These are phyloP conservation scores for Hippocampus mohnikei DNA, from an alignment of 2,113 vertebrate genomes.

Conservation along the genomic window DNA sequence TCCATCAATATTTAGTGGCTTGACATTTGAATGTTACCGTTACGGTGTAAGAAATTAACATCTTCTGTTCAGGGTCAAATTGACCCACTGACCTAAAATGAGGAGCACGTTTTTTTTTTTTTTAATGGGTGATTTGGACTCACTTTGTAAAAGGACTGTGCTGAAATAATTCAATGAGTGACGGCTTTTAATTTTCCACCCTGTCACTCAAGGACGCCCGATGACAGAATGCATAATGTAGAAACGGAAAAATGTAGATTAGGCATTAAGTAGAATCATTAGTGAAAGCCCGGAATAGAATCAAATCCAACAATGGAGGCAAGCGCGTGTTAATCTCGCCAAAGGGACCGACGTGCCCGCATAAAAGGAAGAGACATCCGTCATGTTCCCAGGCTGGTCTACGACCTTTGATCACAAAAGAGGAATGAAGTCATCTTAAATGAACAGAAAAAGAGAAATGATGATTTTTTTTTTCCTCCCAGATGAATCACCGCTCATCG, in stretches of 20 bases:
- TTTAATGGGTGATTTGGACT: too few species aligned
- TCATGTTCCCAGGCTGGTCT: neutral
- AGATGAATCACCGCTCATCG: conserved; percentile 3
- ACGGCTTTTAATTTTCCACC: neutral
- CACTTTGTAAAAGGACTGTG: too few species aligned
- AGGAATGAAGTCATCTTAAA: neutral
- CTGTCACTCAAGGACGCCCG: neutral
- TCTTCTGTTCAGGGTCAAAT: too few species aligned
- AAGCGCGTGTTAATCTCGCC: neutral
- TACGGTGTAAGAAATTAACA: too few species aligned
- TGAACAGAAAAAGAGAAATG: conserved; percentile 4
- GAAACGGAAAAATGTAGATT: neutral
- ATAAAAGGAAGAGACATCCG: neutral
- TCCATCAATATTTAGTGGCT: too few species aligned
- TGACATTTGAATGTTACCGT: too few species aligned
- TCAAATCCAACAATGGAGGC: neutral
- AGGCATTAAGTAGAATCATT: neutral
- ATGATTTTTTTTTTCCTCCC: conserved; percentile 3
- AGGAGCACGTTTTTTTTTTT: too few species aligned
- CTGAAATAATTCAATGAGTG: neutral
- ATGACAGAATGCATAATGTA: neutral
- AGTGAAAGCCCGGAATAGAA: neutral
- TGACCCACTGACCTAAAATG: too few species aligned
- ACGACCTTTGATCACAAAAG: neutral
- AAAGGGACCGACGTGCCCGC: neutral